A percentile compares a stretch with the other conserved stretches of the same genome.
Evolutionary conservation across 2,797 vertebrate species (phyloP).

Genomic region (Hyperoplus lanceolatus): DNA sequence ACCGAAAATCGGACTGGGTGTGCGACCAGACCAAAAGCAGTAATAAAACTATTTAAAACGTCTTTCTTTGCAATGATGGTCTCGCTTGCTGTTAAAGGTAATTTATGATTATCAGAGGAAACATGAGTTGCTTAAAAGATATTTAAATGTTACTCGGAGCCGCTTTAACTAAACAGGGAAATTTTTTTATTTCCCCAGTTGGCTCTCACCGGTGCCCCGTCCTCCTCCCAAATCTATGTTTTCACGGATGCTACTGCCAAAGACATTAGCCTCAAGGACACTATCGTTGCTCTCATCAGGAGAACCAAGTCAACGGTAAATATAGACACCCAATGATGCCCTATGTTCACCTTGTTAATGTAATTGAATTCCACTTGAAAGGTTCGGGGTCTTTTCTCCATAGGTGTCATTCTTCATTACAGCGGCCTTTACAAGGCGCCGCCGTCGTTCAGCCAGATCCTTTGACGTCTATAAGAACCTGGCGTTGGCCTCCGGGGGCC

Average conservation of each 20-base stretch:
- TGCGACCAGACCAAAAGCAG: too few relatives aligned
- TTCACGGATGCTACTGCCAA: constrained; percentile 84
- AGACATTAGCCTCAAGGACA: constrained; percentile 78
- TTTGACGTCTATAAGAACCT: constrained; percentile 78
- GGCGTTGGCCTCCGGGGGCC: constrained; percentile 83
- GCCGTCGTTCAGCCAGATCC: constrained; percentile 54
- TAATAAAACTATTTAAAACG: too few relatives aligned
- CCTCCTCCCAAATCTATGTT: constrained; percentile 83
- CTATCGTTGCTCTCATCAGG: constrained; percentile 80
- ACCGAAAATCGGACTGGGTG: too few relatives aligned
- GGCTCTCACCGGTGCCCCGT: constrained; percentile 81
- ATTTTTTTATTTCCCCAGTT: constrained; percentile 65
- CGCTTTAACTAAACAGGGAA: not conserved
- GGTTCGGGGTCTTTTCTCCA: constrained; percentile 3
- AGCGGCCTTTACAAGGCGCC: fast-evolving
- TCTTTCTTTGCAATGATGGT: too few relatives aligned
- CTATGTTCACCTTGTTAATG: not conserved
- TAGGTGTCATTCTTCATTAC: constrained; percentile 83
- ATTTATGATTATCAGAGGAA: too few relatives aligned
- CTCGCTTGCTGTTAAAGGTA: too few relatives aligned
- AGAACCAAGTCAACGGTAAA: constrained; percentile 82
- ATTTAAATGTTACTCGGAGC: too few relatives aligned
- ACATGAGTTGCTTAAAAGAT: too few relatives aligned
- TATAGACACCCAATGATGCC: not conserved
- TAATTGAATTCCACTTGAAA: not conserved